phyloP scores from a whole-genome alignment of 92 coral and sea anemone genomes.

The Epizoanthus ramosus region DNA sequence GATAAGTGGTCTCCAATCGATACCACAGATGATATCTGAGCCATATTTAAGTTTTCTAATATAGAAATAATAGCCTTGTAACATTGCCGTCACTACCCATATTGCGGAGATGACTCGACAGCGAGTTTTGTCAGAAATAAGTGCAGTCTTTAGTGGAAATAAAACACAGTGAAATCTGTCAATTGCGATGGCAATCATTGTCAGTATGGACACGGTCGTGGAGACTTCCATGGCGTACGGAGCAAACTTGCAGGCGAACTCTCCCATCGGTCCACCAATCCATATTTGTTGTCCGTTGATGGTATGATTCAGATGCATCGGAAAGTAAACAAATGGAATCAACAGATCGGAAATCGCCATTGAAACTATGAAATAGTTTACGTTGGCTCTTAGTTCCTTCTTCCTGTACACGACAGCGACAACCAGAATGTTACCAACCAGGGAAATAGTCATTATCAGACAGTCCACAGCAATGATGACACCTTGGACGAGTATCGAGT shows the following conservation, averaged over 20 bases:
- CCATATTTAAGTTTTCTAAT: neutral
- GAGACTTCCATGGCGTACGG: conserved; percentile 70
- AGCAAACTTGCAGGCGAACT: conserved; percentile 57
- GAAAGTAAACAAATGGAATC: conserved; percentile 63
- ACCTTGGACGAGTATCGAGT: too few relatives aligned
- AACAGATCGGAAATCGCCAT: too few relatives aligned
- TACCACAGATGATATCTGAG: neutral
- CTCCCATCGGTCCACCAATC: conserved; percentile 55
- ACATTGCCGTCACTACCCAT: conserved; percentile 57
- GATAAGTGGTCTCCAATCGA: conserved; percentile 23
- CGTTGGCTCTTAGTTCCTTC: too few relatives aligned
- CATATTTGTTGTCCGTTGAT: conserved; percentile 54
- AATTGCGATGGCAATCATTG: conserved; percentile 32
- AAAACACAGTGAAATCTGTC: conserved; percentile 57
- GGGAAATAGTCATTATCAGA: conserved; percentile 39
- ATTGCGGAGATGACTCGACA: conserved; percentile 37
- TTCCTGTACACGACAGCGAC: neutral
- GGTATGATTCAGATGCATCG: conserved; percentile 54
- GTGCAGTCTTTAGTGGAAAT: conserved; percentile 54
- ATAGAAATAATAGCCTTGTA: neutral
- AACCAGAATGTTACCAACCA: conserved; percentile 62
- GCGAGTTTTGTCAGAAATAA: conserved; percentile 54
- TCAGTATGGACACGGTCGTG: conserved; percentile 25
- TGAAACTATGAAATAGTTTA: too few relatives aligned
- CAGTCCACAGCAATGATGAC: neutral